A percentile compares a stretch with the other conserved stretches of the same genome.
These are phyloP conservation scores for Gortyna flavago DNA, from an alignment of 2,888 invertebrate species.

Conservation along the genomic window DNA sequence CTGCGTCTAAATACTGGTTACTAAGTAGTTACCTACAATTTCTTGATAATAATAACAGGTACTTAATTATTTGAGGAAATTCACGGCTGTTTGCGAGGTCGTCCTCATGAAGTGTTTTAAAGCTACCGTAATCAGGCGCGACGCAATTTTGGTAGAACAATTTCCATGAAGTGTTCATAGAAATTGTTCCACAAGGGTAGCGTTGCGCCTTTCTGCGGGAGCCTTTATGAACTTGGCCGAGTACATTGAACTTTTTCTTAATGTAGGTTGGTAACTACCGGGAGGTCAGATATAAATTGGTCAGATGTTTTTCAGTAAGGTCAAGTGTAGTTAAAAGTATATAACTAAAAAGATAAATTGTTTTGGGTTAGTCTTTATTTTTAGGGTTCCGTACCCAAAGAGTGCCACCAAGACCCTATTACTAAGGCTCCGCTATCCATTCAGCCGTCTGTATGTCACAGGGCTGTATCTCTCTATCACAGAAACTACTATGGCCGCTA, in stretches of 20 bases:
- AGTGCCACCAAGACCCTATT: neutral
- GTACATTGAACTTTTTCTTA: neutral
- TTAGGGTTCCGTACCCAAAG: neutral
- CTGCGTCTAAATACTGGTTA: too few species aligned
- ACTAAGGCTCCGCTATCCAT: neutral
- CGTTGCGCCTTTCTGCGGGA: neutral
- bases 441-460: too few species aligned
- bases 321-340: neutral
- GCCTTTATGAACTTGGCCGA: neutral
- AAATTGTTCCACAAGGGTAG: neutral
- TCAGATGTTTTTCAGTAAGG: neutral
- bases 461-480: neutral
- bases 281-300: neutral
- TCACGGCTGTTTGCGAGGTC: neutral
- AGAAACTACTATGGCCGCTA: neutral
- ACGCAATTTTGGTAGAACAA: neutral
- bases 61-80: slow-evolving; percentile 12
- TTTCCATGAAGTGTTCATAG: neutral
- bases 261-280: neutral
- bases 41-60: neutral
- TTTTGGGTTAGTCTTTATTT: neutral
- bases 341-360: neutral
- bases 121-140: too few species aligned
- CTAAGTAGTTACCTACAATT: too few species aligned
- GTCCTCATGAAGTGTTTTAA: too few species aligned